Conservation (phyloP, 2,797 vertebrate genomes). For the Nyctibius grandis region DNA sequence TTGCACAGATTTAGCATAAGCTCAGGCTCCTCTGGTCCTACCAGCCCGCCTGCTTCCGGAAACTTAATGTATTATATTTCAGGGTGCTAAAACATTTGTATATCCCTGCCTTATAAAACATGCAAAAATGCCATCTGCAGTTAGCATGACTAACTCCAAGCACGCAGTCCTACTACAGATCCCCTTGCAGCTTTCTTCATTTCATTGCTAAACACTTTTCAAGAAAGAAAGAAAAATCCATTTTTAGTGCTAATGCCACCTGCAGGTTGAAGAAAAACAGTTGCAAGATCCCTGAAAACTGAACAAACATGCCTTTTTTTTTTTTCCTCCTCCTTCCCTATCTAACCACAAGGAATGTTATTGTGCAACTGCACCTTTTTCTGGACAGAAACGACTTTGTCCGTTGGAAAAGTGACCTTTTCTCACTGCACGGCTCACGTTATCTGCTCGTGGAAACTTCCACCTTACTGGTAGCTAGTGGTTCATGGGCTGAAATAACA, state of each 20-base stretch:
- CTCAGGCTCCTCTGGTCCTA: conserved; percentile 17
- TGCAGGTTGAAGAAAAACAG: conserved; percentile 77
- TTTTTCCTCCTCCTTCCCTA: not conserved
- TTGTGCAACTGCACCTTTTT: not conserved
- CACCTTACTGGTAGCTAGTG: not conserved
- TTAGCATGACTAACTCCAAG: conserved; percentile 77
- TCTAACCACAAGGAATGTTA: conserved; percentile 20
- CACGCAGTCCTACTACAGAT: conserved; percentile 71
- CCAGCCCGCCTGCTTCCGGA: conserved; percentile 41
- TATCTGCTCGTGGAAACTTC: not conserved
- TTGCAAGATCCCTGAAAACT: conserved; percentile 61
- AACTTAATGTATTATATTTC: conserved; percentile 34
- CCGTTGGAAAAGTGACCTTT: not conserved
- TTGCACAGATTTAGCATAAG: not conserved
- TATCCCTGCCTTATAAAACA: conserved; percentile 78
- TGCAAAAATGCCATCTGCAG: conserved; percentile 81
- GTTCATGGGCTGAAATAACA: not conserved
- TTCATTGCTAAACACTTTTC: conserved; percentile 72
- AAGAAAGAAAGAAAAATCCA: conserved; percentile 75
- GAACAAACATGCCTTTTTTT: conserved; percentile 19
- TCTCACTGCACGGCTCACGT: not conserved
- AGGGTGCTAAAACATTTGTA: conserved; percentile 59
- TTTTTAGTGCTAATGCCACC: conserved; percentile 82
- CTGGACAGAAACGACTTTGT: not conserved
- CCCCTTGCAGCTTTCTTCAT: conserved; percentile 70